phyloP scores from a whole-genome alignment of 2,113 vertebrate genomes.

The Cinclus cinclus region DNA sequence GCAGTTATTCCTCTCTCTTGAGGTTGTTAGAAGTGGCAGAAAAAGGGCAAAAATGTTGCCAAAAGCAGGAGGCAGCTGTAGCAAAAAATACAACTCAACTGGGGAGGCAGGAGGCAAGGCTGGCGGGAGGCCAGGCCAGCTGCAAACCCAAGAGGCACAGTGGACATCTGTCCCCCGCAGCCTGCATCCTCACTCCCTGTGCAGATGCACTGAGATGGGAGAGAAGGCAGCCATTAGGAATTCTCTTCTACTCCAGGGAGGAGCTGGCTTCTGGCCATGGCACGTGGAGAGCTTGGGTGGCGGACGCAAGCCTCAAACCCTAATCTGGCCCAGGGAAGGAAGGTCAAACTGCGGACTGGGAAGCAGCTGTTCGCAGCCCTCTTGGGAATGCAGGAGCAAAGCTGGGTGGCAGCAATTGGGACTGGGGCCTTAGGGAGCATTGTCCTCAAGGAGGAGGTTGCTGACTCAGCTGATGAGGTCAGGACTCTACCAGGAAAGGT shows the following conservation, averaged over 20 bases:
- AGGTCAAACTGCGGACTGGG: not conserved
- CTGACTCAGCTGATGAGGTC: not conserved
- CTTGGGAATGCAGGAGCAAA: not conserved
- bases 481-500: not conserved
- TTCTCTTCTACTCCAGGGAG: not conserved
- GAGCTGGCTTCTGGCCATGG: not conserved
- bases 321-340: not conserved
- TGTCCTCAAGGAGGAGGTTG: not conserved
- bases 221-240: not conserved
- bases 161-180: not conserved
- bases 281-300: not conserved
- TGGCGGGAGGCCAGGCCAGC: not conserved
- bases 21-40: not conserved
- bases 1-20: not conserved
- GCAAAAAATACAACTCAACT: rapidly evolving
- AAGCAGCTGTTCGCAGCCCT: not conserved
- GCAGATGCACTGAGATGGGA: rapidly evolving
- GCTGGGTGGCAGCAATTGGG: not conserved
- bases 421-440: rapidly evolving
- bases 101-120: not conserved
- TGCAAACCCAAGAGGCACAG: not conserved
- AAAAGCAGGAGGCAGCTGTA: not conserved
- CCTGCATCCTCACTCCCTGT: not conserved
- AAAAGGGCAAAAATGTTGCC: not conserved
- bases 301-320: not conserved